These are phyloP conservation scores for Phoenoteleia sp. DNA, from an alignment of 2,888 invertebrate genomes.

Conservation along the genomic window DNA sequence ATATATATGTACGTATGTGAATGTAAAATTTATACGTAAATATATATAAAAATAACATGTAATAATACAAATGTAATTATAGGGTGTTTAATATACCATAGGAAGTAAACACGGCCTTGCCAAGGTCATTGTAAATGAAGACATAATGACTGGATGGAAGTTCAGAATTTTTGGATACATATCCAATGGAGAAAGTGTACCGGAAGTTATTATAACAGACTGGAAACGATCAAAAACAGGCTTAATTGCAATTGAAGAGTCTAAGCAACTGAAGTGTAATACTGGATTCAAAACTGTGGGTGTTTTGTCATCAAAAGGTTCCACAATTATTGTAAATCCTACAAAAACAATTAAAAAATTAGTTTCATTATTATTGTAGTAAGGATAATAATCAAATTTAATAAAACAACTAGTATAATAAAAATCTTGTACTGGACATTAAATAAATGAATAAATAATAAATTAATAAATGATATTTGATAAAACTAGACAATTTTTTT, in stretches of 20 bases:
- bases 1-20: too few species aligned
- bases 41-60: slow-evolving; percentile 50
- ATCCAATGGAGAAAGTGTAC: slow-evolving; percentile 98
- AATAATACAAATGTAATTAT: neutral
- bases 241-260: slow-evolving; percentile 99
- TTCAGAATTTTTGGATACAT: slow-evolving; percentile 99
- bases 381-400: too few species aligned
- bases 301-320: slow-evolving; percentile 98
- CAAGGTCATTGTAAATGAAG: slow-evolving; percentile 99
- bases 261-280: slow-evolving; percentile 97
- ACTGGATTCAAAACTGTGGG: slow-evolving; percentile 96
- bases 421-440: too few species aligned
- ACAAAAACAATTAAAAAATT: too few species aligned
- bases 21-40: too few species aligned
- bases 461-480: too few species aligned
- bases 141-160: slow-evolving; percentile 98
- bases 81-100: slow-evolving; percentile 91
- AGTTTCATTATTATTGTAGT: too few species aligned
- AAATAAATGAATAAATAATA: too few species aligned
- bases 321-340: slow-evolving; percentile 99
- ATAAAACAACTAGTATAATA: too few species aligned
- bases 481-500: too few species aligned
- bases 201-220: slow-evolving; percentile 99
- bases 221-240: slow-evolving; percentile 99
- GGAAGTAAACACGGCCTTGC: slow-evolving; percentile 98